Conservation (phyloP, 2,113 vertebrate genomes). For the Rhinolophus sinicus region DNA sequence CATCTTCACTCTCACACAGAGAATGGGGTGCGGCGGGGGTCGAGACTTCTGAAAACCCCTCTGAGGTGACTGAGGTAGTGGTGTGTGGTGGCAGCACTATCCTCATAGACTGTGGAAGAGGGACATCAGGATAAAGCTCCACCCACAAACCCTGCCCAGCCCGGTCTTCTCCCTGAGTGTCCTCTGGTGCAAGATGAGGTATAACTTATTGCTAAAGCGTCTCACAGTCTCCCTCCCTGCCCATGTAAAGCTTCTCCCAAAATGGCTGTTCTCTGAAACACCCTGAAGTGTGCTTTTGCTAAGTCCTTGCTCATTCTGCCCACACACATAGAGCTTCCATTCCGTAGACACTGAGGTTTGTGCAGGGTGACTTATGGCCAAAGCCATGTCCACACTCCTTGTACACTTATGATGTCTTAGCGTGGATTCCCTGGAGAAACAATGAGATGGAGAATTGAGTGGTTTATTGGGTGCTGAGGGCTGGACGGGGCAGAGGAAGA, state of each 20-base stretch:
- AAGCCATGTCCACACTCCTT: not conserved
- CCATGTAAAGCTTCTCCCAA: not conserved
- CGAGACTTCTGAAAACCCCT: not conserved
- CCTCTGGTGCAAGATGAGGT: not conserved
- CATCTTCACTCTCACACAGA: not conserved
- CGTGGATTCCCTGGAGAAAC: not conserved
- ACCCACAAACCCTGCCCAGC: not conserved
- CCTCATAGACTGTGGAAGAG: not conserved
- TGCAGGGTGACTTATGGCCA: not conserved
- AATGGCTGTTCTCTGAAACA: not conserved
- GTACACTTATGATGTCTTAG: not conserved
- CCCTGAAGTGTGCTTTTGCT: not conserved
- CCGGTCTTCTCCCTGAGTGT: not conserved
- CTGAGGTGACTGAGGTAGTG: not conserved
- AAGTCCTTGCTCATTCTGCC: not conserved
- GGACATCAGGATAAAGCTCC: not conserved
- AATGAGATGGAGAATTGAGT: not conserved
- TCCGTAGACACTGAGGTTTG: not conserved
- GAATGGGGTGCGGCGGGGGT: too few species aligned
- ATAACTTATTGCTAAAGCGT: not conserved
- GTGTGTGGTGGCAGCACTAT: too few species aligned
- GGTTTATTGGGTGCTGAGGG: not conserved
- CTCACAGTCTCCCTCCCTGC: not conserved
- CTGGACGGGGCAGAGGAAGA: not conserved
- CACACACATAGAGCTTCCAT: not conserved